These are phyloP conservation scores for Drosophila pseudotalamancana DNA, from an alignment of 2,888 invertebrate species.

Conservation along the genomic window DNA sequence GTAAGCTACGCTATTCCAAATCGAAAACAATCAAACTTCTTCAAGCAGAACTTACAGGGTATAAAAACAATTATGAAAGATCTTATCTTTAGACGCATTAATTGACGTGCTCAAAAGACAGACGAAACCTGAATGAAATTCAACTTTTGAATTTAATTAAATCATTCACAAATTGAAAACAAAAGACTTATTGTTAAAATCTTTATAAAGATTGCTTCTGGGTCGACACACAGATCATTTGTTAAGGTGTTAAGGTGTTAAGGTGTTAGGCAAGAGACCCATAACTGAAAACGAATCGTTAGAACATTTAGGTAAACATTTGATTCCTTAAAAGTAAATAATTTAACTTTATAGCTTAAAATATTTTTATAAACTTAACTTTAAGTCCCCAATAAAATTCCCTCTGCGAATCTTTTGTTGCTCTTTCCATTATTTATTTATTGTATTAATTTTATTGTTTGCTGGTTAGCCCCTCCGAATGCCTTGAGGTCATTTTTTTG, in stretches of 20 bases:
- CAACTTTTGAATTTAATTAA: not conserved
- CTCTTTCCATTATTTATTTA: slow-evolving; percentile 35
- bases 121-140: not conserved
- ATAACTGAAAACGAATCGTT: too few species aligned
- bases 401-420: slow-evolving; percentile 32
- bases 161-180: not conserved
- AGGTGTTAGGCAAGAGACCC: too few species aligned
- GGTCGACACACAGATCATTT: not conserved
- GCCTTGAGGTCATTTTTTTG: slow-evolving; percentile 23
- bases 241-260: not conserved
- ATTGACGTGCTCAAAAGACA: not conserved
- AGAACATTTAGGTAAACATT: too few species aligned
- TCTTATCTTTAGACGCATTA: too few species aligned
- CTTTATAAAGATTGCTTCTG: not conserved
- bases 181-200: not conserved
- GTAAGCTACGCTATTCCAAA: too few species aligned
- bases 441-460: slow-evolving; percentile 51
- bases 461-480: slow-evolving; percentile 20
- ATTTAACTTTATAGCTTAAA: too few species aligned
- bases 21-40: not conserved
- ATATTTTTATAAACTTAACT: slow-evolving; percentile 13
- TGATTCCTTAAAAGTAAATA: too few species aligned
- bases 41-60: not conserved
- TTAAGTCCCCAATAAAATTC: slow-evolving; percentile 44
- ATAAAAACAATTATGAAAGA: not conserved